A percentile compares a stretch with the other conserved stretches of the same genome.
phyloP scores from a whole-genome alignment of 2,113 vertebrate species.

The Picathartes gymnocephalus region DNA sequence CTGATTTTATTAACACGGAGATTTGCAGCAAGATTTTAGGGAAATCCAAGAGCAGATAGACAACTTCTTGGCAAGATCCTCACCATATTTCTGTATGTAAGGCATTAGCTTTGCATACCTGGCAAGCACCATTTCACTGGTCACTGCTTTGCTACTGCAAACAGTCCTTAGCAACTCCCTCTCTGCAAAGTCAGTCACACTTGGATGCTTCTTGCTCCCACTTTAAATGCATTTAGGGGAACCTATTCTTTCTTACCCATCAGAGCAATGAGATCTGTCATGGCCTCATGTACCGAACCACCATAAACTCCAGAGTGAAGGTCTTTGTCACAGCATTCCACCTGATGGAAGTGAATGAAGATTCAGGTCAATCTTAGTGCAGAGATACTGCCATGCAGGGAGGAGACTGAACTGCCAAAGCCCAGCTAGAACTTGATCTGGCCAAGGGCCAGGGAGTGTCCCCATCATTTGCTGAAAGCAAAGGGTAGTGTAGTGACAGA shows the following conservation, averaged over 20 bases:
- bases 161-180: background rate
- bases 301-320: conserved; percentile 96
- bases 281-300: conserved; percentile 92
- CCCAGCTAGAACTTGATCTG: background rate
- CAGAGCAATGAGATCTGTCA: conserved; percentile 89
- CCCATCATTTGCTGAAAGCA: background rate
- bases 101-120: background rate
- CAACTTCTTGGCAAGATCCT: background rate
- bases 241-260: conserved; percentile 80
- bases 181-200: background rate
- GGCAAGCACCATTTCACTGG: background rate
- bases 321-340: conserved; percentile 83
- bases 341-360: conserved; percentile 57
- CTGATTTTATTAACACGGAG: background rate
- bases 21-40: background rate
- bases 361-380: background rate
- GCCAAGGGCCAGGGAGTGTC: background rate
- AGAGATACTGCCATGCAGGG: background rate
- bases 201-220: background rate
- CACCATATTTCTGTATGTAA: background rate
- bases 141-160: background rate
- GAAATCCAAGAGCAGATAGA: background rate
- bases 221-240: background rate
- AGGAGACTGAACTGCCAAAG: background rate
- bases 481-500: background rate